These are phyloP conservation scores for Tretioscincus oriximinensis DNA, from an alignment of 2,113 vertebrate genomes.

Conservation along the genomic window DNA sequence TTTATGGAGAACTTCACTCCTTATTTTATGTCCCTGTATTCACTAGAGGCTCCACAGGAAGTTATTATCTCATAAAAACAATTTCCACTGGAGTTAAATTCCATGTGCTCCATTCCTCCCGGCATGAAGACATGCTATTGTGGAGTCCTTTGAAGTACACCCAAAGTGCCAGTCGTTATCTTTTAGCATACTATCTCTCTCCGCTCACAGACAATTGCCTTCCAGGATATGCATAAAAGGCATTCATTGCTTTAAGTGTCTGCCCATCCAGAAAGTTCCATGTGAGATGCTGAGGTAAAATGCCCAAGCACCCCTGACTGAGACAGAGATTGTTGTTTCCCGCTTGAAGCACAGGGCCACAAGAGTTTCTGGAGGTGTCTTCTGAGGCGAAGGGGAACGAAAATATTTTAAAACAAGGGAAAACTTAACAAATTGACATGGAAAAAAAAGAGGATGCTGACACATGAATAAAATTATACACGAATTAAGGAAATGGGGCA, in stretches of 20 bases:
- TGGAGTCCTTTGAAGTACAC: not conserved
- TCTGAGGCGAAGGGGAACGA: no score
- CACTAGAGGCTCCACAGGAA: not conserved
- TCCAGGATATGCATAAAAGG: not conserved
- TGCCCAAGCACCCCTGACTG: no score
- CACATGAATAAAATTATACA: no score
- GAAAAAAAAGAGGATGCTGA: no score
- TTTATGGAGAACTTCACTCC: not conserved
- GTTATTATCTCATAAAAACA: not conserved
- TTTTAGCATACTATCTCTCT: not conserved
- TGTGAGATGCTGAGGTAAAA: not conserved
- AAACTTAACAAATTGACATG: no score
- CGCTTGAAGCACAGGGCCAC: not conserved
- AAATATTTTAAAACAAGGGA: no score
- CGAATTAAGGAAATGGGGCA: no score
- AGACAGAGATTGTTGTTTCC: not conserved
- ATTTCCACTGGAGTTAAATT: not conserved
- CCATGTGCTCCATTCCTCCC: not conserved
- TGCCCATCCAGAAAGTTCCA: not conserved
- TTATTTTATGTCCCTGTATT: not conserved
- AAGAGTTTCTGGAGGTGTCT: no score
- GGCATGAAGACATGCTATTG: not conserved
- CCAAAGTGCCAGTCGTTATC: not conserved
- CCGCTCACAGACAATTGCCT: not conserved
- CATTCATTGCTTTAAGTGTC: not conserved